Evolutionary conservation across 1,140 invertebrate genomes (phyloP), one percentile per base, ranked within the genome.

Genomic region (Ceratina australensis): DNA sequence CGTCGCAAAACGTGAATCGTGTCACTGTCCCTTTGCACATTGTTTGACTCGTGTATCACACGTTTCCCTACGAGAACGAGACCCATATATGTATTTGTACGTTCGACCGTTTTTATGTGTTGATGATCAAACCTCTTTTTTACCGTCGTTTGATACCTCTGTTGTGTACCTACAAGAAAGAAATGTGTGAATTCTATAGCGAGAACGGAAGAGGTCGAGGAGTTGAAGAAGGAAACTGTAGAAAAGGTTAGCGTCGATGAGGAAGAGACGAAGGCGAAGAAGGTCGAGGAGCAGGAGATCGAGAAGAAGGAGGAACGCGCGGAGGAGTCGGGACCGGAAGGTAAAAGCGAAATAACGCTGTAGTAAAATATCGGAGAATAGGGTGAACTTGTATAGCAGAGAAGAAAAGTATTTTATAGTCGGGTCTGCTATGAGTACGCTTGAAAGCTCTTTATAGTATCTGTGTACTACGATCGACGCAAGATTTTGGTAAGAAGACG

Each of bases 181-280:
- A 87, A 84, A 65, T 79, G 69, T 89, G 74, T 87, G 68, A 57
- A 77, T 90, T 89, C 84, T 72, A 26, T 85, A 92, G 87, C 93
- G 7, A 93, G 93, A 87, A 90, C 93, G 24, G 89, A 93, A 64
- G 93, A 93, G 88, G 90, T 82, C 68, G 79, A 87, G 33, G 72
- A 85, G 65, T 60, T 80, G 78, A 80, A 78, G 78, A 89, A 82
- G 84, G 88, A 87, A 80, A 84, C 56, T 13, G 67, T 69, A 7
- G 77, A 79, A 24, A 72, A 80, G 68, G 49, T 75, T 20, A 68
- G 61, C 12, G 18, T 73, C 16, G 66, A 77, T 42, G 52, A 79
- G 2, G 84, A 82, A 24, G 80, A 86, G 33, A 66, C 24, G 10
- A 65, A 84, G 54, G 74, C 85, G 59, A 85, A 90, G 64, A 90